Evolutionary conservation across 2,113 vertebrate species (phyloP), one percentile per base, ranked within the genome.

Genomic region (Uropsilus gracilis): DNA sequence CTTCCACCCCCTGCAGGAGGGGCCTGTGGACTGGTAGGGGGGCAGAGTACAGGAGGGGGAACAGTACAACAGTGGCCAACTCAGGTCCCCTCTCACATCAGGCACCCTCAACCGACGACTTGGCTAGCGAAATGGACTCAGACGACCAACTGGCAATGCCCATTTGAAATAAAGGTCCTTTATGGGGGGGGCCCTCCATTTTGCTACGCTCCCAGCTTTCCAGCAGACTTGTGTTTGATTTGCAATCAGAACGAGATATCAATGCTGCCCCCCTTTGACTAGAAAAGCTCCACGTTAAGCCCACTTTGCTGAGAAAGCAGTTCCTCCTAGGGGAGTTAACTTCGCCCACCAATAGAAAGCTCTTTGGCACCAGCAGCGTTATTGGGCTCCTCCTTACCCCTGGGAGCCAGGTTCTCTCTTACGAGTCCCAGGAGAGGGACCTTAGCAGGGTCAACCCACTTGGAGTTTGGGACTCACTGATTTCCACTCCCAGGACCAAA

Each of bases 171-270:
- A 4, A 57, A 87, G 17, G 16, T 73, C 48, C 69, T 59, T 4
- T 39, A 34, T 66, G 69, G 20, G 42, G 46, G 26, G 24, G 22
- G 69, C 11, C 37, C 61, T 53, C 64, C 59, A 30, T 69, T 75
- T 50, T 75, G 34, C 57, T 83, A 37, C 42, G 76, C 64, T 91
- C 82, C 13, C 28, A 75, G 48, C 73, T 87, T 89, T 71, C 87
- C 46, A 68, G 37, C 88, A 87, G 61, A 73, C 24, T 72, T 13
- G 24, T 39, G 68, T 63, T 82, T 85, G 92, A 82, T 57, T 86
- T 92, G n/a, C 55, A 71, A 82, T 63, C 14, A 71, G 48, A 81
- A 94, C 32, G 64, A 72, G 59, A 61, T 53, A 13, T 46, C 30
- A 71, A 42, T 24, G 16, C 3, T 22, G 0, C 6, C 12, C 10